Evolutionary conservation across 2,113 vertebrate genomes (phyloP).

Genomic region (Silurus asotus): DNA sequence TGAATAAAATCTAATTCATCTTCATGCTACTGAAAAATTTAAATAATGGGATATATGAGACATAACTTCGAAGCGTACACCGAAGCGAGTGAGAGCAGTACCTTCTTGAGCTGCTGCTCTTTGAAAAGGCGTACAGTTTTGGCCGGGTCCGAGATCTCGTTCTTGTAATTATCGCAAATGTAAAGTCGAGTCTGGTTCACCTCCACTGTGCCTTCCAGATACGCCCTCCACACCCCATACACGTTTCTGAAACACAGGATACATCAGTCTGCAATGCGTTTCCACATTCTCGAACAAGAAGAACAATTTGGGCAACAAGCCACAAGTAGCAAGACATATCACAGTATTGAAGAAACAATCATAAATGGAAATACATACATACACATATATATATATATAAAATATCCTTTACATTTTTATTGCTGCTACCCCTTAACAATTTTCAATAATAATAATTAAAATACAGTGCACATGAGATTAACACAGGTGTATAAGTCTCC

Average conservation of each 20-base stretch:
- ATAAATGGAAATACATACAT: too few species aligned
- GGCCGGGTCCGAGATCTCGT: conserved; percentile 90
- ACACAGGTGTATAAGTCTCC: too few species aligned
- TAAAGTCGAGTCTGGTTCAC: conserved; percentile 94
- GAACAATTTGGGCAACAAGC: background rate
- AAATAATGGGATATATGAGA: background rate
- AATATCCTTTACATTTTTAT: background rate
- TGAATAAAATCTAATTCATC: background rate
- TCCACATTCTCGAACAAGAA: background rate
- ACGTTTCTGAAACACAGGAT: conserved; percentile 79
- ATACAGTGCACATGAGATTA: background rate
- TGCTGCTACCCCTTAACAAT: too few species aligned
- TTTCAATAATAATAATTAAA: background rate
- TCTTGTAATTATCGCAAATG: conserved; percentile 95
- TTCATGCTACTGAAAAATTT: background rate
- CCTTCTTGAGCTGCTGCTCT: conserved; percentile 96
- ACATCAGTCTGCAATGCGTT: conserved; percentile 5
- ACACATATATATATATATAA: too few species aligned
- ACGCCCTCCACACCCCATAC: conserved; percentile 94
- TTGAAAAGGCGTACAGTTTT: conserved; percentile 92
- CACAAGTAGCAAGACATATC: background rate
- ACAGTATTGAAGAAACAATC: background rate
- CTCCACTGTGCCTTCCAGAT: conserved; percentile 91
- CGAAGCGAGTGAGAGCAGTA: conserved; percentile 52
- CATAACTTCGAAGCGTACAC: background rate